Conservation (phyloP, 2,113 vertebrate species). For the Sarotherodon lohbergeri region DNA sequence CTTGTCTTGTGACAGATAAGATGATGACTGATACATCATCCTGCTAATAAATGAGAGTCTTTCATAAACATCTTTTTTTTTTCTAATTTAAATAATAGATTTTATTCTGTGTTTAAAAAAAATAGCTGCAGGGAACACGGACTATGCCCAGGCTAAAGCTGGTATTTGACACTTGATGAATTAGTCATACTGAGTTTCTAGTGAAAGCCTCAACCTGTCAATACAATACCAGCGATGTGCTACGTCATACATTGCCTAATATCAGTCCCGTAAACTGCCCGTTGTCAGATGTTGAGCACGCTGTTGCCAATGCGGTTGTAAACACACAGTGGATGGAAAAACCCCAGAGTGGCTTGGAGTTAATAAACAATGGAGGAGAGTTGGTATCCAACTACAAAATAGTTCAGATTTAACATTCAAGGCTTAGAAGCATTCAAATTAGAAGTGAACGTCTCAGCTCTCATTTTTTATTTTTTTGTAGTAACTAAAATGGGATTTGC, state of each 20-base stretch:
- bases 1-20: background rate
- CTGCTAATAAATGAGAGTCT: background rate
- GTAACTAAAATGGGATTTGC: background rate
- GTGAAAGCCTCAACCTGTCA: conserved; percentile 17
- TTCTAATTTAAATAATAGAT: background rate
- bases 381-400: background rate
- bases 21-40: background rate
- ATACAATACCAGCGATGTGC: background rate
- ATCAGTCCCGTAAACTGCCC: conserved; percentile 1
- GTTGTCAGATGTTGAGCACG: background rate
- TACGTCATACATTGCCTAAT: conserved; percentile 15
- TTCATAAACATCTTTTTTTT: background rate
- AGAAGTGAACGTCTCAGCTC: background rate
- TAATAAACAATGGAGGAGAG: background rate
- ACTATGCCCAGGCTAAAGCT: background rate
- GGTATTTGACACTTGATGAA: background rate
- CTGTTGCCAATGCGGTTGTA: background rate
- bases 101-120: background rate
- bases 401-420: background rate
- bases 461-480: background rate
- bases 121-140: conserved; percentile 11
- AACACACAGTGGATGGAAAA: conserved; percentile 14
- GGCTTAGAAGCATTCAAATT: background rate
- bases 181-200: conserved; percentile 20
- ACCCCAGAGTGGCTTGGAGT: background rate